These are phyloP conservation scores for Ciconia nigra DNA, from an alignment of 2,797 vertebrate species.

Conservation along the genomic window DNA sequence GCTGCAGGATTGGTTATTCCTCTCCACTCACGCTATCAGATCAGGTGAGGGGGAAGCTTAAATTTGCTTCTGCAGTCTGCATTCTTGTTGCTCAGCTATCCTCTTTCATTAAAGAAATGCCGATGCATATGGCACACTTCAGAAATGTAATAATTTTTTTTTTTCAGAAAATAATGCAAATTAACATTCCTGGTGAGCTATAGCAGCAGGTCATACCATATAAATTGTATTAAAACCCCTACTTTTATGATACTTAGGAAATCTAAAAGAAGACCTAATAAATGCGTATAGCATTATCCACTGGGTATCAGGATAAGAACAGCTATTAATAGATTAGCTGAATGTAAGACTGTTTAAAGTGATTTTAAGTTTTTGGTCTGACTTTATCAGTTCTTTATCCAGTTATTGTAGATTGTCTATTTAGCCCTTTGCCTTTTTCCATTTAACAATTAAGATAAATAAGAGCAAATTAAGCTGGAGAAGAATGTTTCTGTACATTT, in stretches of 20 bases:
- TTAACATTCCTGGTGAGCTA: neutral
- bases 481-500: neutral
- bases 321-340: neutral
- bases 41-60: constrained; percentile 80
- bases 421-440: neutral
- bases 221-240: neutral
- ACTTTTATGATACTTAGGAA: neutral
- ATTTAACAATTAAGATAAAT: neutral
- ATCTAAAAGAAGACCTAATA: neutral
- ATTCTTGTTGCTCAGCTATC: neutral
- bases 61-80: neutral
- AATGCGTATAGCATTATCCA: neutral
- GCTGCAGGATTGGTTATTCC: constrained; percentile 96
- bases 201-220: neutral
- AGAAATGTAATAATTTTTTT: neutral
- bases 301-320: neutral
- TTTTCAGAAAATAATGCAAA: neutral
- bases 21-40: constrained; percentile 95
- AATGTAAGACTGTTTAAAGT: neutral
- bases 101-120: neutral
- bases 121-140: neutral
- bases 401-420: neutral
- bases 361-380: neutral
- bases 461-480: neutral
- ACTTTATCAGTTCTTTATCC: neutral